phyloP scores from a whole-genome alignment of 1,140 invertebrate species.

The Macrostomum lignano region DNA sequence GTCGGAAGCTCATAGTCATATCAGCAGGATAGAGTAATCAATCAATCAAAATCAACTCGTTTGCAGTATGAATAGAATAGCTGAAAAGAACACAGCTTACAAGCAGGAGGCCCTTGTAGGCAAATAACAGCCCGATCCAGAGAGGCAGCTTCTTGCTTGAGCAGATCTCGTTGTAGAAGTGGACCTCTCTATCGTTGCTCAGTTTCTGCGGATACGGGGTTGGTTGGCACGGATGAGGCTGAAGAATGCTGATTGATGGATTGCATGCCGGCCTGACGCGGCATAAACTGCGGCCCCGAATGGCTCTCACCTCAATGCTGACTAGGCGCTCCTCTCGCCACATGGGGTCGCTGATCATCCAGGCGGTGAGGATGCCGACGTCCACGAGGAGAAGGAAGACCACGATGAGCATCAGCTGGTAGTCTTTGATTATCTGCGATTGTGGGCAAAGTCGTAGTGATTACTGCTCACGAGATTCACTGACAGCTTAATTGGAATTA shows the following conservation, averaged over 20 bases:
- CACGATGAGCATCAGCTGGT: constrained; percentile 82
- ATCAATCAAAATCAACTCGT: too few species aligned
- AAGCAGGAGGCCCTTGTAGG: constrained; percentile 82
- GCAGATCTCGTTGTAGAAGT: constrained; percentile 44
- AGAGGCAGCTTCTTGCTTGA: constrained; percentile 72
- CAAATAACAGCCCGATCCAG: constrained; percentile 64
- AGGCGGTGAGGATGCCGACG: constrained; percentile 71
- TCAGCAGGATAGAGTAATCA: too few species aligned
- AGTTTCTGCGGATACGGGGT: too few species aligned
- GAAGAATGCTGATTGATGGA: too few species aligned
- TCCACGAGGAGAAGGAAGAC: constrained; percentile 62
- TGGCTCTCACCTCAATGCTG: too few species aligned
- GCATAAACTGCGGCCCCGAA: too few species aligned
- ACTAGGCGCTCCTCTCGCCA: too few species aligned
- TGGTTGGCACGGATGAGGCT: too few species aligned
- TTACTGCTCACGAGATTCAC: background rate
- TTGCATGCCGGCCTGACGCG: too few species aligned
- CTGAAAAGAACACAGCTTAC: too few species aligned
- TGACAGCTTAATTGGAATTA: constrained; percentile 3
- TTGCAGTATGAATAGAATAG: too few species aligned
- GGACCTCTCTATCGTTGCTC: background rate
- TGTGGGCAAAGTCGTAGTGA: constrained; percentile 6
- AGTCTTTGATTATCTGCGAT: constrained; percentile 69
- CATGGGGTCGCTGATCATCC: constrained; percentile 86
- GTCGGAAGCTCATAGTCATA: too few species aligned